phyloP scores from a whole-genome alignment of 2,888 invertebrate species.

The Cheilosia soror region DNA sequence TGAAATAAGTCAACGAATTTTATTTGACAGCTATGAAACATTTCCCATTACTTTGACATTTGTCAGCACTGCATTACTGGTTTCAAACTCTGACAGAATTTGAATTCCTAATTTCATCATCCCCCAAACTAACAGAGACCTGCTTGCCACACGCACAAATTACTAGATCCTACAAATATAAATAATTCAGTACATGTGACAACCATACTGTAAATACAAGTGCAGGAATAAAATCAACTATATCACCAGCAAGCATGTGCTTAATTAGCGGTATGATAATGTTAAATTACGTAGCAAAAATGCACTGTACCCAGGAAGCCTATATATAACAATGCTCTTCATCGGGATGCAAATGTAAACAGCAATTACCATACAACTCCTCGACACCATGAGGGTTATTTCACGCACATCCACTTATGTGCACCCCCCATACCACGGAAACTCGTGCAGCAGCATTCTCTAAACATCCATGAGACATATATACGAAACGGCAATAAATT shows the following conservation, averaged over 20 bases:
- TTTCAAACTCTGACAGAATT: too few relatives aligned
- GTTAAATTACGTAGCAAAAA: constrained; percentile 25
- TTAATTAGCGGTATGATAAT: constrained; percentile 25
- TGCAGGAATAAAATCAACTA: constrained; percentile 2
- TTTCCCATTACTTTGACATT: too few relatives aligned
- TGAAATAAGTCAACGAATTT: too few relatives aligned
- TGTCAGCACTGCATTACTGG: too few relatives aligned
- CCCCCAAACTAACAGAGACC: too few relatives aligned
- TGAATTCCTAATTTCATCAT: too few relatives aligned
- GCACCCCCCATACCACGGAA: background rate
- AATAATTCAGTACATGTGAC: constrained; percentile 34
- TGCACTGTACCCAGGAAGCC: constrained; percentile 30
- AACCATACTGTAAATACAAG: background rate
- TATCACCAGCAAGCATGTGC: constrained; percentile 3
- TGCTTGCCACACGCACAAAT: background rate
- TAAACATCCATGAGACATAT: background rate
- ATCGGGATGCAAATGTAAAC: constrained; percentile 52
- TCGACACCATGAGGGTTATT: constrained; percentile 15
- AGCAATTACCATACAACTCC: constrained; percentile 38
- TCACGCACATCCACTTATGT: background rate
- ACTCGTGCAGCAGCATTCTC: background rate
- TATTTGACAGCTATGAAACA: too few relatives aligned
- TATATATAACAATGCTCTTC: constrained; percentile 15
- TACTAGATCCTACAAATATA: constrained; percentile 13
- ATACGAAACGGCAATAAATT: constrained; percentile 32